Base-by-base conservation (phyloP, 2,888 invertebrate genomes). In the Tribolium freemani region DNA sequence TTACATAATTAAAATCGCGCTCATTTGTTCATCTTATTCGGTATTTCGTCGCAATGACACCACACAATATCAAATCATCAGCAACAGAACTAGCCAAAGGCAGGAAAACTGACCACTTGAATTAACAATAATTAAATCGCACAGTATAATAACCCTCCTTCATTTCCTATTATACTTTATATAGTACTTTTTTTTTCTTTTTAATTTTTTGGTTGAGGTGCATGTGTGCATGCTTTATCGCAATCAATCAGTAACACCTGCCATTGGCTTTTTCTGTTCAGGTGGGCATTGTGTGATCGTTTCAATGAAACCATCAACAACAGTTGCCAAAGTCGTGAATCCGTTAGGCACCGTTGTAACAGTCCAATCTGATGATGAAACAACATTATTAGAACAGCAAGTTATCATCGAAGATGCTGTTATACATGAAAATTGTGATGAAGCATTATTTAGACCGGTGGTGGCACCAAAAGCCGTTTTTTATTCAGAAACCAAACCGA, bases 231-330 rank as follows among this genome's bases (percentile, higher is more conserved):
- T 69, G 73, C 69, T 58, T 58, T 60, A n/a, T 48, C 48, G 5
- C n/a, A 50, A 45, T 58, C 31, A 76, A 77, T 82, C 82, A 86
- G 85, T 86, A 86, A 87, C 82, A 89, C 91, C 91, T 92, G 94
- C 93, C 94, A 93, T 93, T 93, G 94, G 94, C 93, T 94, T 91
- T 91, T 91, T 91, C 90, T 91, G 92, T 91, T 90, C 92, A 93
- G 93, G 92, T 91, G 90, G 87, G 78, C 84, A 85, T 79, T 85
- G 86, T 82, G 86, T 86, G 80, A 83, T 86, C 76, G 85, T 86
- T 73, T 86, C 86, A 77, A 82, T 86, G 84, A 86, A 86, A 85
- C 82, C 84, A 13, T 3, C 48, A n/a, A 2, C 48, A 4, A 76
- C 87, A 78, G 89, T 92, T 84, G 89, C 89, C 83, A 92, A 92